These are phyloP conservation scores for Siderastrea siderea DNA, from an alignment of 92 coral and sea anemone species.

Conservation along the genomic window DNA sequence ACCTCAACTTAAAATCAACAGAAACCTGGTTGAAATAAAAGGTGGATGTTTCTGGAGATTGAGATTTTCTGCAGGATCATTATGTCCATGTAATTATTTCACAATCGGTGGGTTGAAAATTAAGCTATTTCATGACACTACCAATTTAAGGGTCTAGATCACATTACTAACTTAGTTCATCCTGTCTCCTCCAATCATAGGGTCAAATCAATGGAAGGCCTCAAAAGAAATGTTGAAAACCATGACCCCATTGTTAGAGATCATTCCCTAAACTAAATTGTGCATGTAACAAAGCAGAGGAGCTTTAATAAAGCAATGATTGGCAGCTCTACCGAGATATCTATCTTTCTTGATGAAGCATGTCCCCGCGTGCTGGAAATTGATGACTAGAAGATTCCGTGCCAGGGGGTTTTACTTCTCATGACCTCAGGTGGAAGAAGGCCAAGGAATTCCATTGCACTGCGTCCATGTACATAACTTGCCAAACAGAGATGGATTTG, in stretches of 20 bases:
- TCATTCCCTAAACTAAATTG: slow-evolving; percentile 8
- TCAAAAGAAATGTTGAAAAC: background rate
- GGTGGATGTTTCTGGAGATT: slow-evolving; percentile 47
- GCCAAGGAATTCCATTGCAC: slow-evolving; percentile 30
- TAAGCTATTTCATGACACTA: background rate
- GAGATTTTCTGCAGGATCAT: background rate
- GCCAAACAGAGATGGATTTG: slow-evolving; percentile 37
- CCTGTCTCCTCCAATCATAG: background rate
- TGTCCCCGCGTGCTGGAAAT: slow-evolving; percentile 19
- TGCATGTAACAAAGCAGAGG: slow-evolving; percentile 37
- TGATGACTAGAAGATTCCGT: slow-evolving; percentile 48
- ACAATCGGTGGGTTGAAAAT: background rate
- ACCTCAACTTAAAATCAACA: slow-evolving; percentile 27
- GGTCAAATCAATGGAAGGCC: background rate
- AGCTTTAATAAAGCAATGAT: slow-evolving; percentile 58
- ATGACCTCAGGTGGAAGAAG: slow-evolving; percentile 38
- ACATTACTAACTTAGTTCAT: too few relatives aligned
- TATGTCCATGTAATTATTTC: slow-evolving; percentile 16
- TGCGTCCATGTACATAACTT: slow-evolving; percentile 32
- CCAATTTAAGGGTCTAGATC: background rate
- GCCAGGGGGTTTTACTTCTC: slow-evolving; percentile 41
- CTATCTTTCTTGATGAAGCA: slow-evolving; percentile 57
- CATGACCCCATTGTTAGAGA: background rate
- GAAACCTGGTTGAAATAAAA: slow-evolving; percentile 46
- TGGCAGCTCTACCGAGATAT: slow-evolving; percentile 22